Evolutionary conservation across 1,140 invertebrate genomes (phyloP), one percentile per base, ranked within the genome.

Genomic region (Amyelois transitella): DNA sequence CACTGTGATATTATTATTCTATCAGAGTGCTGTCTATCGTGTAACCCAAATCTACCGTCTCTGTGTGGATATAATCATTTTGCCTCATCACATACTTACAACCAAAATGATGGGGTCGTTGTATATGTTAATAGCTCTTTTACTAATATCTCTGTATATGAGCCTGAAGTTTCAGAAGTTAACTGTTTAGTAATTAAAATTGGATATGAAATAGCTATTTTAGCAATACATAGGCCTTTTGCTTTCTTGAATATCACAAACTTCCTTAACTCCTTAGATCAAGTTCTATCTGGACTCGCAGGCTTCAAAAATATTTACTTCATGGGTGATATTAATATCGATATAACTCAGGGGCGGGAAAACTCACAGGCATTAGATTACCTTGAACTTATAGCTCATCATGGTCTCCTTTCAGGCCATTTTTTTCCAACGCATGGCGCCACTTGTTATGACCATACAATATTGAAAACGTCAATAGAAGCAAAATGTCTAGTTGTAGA

Each of bases 161-260:
- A 60, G 14, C 51, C 53, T n/a, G 5, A 18, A 6, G 5, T 55
- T 14, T n/a, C 5, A 7, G 47, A 55, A 5, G 44, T 12, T 14
- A 43, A 54, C 17, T 51, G 58, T 19, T 28, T 56, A 7, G 2
- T 56, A 10, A 24, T 50, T 20, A 51, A 43, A 24, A 24, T 38
- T 10, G n/a, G 18, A 12, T n/a, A 18, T 17, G 19, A 54, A 18
- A 50, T 43, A 0, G 21, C 24, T 12, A 22, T 55, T 14, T n/a
- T 60, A 18, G 32, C 32, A n/a, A 43, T 62, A n/a, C 58, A 63
- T 56, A 43, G 61, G 6, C 45, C 55, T 6, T 53, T 53, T n/a
- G 47, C 43, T n/a, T 49, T 49, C 18, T 4, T 2, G n/a, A 44
- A 44, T 18, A 7, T 44, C 14, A 22, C 19, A 10, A 18, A 32